Evolutionary conservation across 2,888 invertebrate species (phyloP).

Genomic region (Apamea crenata): DNA sequence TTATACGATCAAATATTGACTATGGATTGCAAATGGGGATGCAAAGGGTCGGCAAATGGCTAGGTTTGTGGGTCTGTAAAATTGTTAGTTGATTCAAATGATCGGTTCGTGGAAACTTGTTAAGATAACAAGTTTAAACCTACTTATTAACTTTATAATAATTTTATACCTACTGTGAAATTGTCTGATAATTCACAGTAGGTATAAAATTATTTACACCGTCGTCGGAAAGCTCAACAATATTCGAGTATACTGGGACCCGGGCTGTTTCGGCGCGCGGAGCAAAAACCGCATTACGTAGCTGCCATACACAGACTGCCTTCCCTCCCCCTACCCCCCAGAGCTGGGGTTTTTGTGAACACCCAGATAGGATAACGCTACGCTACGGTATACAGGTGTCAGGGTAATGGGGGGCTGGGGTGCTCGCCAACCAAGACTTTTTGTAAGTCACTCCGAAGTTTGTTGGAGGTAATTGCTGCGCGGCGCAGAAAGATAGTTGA

Average conservation of each 20-base stretch:
- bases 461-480: conserved; percentile 1
- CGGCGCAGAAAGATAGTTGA: background rate
- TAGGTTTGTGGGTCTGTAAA: background rate
- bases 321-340: background rate
- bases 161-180: too few species aligned
- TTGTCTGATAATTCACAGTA: background rate
- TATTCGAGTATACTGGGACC: conserved; percentile 15
- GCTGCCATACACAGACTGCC: conserved; percentile 57
- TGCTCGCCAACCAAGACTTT: conserved; percentile 9
- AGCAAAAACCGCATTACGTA: conserved; percentile 65
- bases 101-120: background rate
- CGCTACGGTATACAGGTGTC: conserved; percentile 23
- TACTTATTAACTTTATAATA: too few species aligned
- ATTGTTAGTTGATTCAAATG: background rate
- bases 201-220: conserved; percentile 5
- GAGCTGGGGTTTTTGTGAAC: conserved; percentile 38
- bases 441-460: conserved; percentile 20
- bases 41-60: background rate
- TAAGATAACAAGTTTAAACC: too few species aligned
- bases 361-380: conserved; percentile 46
- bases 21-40: too few species aligned
- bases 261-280: conserved; percentile 25
- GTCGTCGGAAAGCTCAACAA: conserved; percentile 20
- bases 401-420: background rate
- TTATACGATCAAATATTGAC: conserved; percentile 21